A percentile compares a stretch with the other conserved stretches of the same genome.
These are phyloP conservation scores for Amazona finschi DNA, from an alignment of 2,797 vertebrate genomes.

Conservation along the genomic window DNA sequence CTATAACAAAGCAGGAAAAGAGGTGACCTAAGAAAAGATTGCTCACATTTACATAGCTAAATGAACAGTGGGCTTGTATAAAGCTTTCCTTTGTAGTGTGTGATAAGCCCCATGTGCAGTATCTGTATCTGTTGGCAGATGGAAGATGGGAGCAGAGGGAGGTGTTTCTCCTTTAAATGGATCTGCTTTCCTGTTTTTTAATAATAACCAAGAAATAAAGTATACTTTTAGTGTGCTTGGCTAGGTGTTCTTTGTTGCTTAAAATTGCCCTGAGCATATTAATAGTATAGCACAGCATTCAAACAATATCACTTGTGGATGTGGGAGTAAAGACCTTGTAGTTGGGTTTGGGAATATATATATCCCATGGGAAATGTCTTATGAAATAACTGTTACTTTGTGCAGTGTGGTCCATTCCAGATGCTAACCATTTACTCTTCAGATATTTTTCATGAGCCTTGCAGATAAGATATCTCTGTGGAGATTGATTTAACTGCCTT, in stretches of 20 bases:
- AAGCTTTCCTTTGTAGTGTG: background rate
- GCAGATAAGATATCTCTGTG: conserved; percentile 30
- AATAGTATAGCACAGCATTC: background rate
- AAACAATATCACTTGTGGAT: background rate
- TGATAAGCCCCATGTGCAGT: background rate
- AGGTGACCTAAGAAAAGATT: background rate
- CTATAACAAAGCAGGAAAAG: background rate
- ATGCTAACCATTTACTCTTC: conserved; percentile 36
- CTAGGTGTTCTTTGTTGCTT: background rate
- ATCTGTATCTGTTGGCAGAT: conserved; percentile 10
- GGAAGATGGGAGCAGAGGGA: background rate
- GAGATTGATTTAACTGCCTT: conserved; percentile 1
- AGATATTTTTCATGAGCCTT: conserved; percentile 35
- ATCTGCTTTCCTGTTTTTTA: background rate
- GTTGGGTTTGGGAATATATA: conserved; percentile 11
- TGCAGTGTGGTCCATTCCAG: conserved; percentile 42
- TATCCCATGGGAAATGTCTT: conserved; percentile 34
- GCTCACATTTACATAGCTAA: background rate
- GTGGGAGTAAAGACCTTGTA: background rate
- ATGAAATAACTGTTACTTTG: conserved; percentile 36
- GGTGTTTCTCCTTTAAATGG: conserved; percentile 2
- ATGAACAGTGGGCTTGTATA: background rate
- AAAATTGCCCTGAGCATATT: background rate
- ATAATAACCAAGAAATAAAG: conserved; percentile 9
- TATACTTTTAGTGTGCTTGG: background rate